A percentile compares a stretch with the other conserved stretches of the same genome.
These are phyloP conservation scores for Rhinichthys klamathensis DNA, from an alignment of 2,113 vertebrate genomes.

Conservation along the genomic window DNA sequence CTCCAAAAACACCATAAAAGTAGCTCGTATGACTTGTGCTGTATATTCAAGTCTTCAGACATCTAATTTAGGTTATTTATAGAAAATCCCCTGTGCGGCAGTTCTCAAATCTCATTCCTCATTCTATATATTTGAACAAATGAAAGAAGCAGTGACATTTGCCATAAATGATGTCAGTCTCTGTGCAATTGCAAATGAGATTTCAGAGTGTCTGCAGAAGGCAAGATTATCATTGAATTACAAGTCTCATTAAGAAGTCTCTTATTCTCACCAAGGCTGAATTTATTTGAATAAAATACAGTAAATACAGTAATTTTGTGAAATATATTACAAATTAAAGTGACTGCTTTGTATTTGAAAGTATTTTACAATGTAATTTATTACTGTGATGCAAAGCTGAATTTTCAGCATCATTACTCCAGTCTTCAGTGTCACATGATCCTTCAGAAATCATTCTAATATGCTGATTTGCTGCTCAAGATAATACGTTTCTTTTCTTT, in stretches of 20 bases:
- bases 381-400: background rate
- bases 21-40: background rate
- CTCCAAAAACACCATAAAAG: slow-evolving; percentile 6
- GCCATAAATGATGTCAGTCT: background rate
- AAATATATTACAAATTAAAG: background rate
- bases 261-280: background rate
- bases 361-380: background rate
- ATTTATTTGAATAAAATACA: background rate
- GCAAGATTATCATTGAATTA: background rate
- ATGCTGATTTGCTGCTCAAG: background rate
- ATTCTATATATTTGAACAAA: slow-evolving; percentile 5
- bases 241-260: background rate
- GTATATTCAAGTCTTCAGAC: background rate
- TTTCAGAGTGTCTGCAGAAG: background rate
- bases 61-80: background rate
- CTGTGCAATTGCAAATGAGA: background rate
- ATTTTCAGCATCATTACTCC: background rate
- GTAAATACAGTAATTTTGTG: no score
- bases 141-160: background rate
- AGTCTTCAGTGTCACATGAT: background rate
- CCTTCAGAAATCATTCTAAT: background rate
- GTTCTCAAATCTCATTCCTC: slow-evolving; percentile 1
- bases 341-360: background rate
- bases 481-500: no score
- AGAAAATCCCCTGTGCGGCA: background rate